Evolutionary conservation across 2,888 invertebrate species (phyloP).

Genomic region (Yponomeuta plumbellus): DNA sequence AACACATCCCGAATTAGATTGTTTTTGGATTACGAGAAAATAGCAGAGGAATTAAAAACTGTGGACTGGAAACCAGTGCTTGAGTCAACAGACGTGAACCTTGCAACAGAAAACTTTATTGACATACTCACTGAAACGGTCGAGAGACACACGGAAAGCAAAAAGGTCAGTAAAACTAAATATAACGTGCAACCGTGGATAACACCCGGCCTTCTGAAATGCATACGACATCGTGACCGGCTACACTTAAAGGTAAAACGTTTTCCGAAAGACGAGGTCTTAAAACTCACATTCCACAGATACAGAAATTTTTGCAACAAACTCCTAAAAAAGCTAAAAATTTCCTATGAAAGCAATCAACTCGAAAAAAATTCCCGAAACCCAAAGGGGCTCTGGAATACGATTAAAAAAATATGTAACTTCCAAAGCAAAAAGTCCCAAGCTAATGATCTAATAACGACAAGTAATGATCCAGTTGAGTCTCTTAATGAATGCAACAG

Average conservation of each 20-base stretch:
- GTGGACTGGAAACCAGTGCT: slow-evolving; percentile 2
- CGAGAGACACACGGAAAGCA: background rate
- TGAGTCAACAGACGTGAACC: background rate
- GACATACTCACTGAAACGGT: background rate
- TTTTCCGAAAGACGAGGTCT: background rate
- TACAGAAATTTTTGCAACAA: background rate
- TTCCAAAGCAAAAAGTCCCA: no score
- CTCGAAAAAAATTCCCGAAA: background rate
- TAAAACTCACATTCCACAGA: background rate
- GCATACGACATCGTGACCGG: background rate
- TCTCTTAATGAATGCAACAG: no score
- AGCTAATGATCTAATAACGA: no score
- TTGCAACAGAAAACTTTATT: background rate
- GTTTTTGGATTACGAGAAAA: background rate
- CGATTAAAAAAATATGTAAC: no score
- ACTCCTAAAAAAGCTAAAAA: background rate
- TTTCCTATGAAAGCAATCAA: background rate
- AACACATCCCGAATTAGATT: background rate
- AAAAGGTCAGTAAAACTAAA: background rate
- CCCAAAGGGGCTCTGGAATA: background rate
- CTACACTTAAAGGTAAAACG: background rate
- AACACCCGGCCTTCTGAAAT: background rate
- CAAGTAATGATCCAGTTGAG: no score
- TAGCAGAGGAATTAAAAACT: background rate
- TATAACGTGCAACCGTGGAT: background rate